Base-by-base conservation (phyloP, 2,888 invertebrate genomes). In the Phaedon cochleariae region DNA sequence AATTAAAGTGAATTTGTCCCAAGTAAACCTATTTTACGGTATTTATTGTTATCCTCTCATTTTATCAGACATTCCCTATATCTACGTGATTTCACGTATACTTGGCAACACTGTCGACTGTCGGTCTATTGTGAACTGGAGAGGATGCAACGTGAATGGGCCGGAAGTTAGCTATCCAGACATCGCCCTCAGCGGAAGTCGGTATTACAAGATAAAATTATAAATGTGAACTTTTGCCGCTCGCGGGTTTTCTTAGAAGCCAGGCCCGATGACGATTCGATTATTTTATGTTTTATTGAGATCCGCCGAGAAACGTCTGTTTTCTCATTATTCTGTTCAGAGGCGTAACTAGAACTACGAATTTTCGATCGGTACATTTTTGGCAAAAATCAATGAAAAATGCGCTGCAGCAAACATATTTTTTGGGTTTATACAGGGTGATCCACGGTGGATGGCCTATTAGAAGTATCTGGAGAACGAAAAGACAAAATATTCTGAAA, bases 151-250 rank as follows among this genome's bases (percentile, higher is more conserved):
- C 72, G 67, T 79, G 80, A 81, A 80, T 78, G 75, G 76, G 76
- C 79, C 79, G 81, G 81, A 80, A 80, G 79, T 75, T 73, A 71
- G 72, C 76, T 76, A 78, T 78, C 76, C 76, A 78, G 76, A 76
- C 77, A 72, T 74, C 73, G 74, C 73, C 75, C 75, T 72, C 72
- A 74, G 70, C 77, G 77, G 79, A 79, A 76, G 76, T 76, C 62
- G 60, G 59, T 66, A 67, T 68, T 70, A 68, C 65, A 65, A 70
- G 70, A 70, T 70, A 70, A 68, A 68, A 70, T 68, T 70, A 68
- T 70, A 70, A 67, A 70, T 66, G 64, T 51, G 68, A 62, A 66
- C 52, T 67, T 67, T 15, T 41, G 41, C 41, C 41, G 41, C 65
- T 65, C 62, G 51, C 59, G 52, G 60, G 18, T 29, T 59, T 67